Conservation (phyloP, 1,140 invertebrate species). For the Maniola jurtina region DNA sequence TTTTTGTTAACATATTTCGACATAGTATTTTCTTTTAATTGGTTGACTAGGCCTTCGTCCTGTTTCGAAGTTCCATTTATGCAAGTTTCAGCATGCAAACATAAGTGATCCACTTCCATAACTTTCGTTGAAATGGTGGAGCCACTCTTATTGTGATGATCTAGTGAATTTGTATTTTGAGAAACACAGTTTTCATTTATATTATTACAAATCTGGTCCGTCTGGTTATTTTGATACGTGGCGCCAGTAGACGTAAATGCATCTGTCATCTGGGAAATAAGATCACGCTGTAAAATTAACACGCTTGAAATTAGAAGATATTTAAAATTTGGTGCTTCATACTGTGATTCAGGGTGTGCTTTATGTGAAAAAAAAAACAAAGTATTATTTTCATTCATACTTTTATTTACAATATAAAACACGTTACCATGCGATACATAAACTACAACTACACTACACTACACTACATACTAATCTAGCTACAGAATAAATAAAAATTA, state of each 20-base stretch:
- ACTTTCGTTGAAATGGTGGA: neutral
- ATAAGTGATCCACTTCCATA: neutral
- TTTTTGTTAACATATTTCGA: conserved; percentile 26
- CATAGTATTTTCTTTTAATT: conserved; percentile 6
- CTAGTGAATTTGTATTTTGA: neutral
- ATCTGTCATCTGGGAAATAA: conserved; percentile 37
- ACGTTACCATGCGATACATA: conserved; percentile 23
- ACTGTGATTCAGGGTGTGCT: neutral
- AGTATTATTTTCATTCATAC: conserved; percentile 8
- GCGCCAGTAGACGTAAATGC: conserved; percentile 26
- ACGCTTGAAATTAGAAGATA: neutral
- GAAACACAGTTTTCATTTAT: neutral
- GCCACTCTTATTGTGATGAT: conserved; percentile 10
- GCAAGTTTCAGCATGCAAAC: neutral
- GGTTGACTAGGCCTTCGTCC: neutral
- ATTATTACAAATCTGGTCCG: conserved; percentile 5
- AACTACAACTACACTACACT: conserved; percentile 3
- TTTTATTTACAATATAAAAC: conserved; percentile 27
- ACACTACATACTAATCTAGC: conserved; percentile 24
- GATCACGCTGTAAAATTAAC: neutral
- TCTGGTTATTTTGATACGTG: conserved; percentile 2
- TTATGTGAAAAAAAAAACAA: conserved; percentile 8
- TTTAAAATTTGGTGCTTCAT: neutral
- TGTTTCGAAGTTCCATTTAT: neutral
- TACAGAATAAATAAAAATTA: conserved; percentile 40